Evolutionary conservation across 1,140 invertebrate genomes (phyloP).

Genomic region (Lethrus apterus): DNA sequence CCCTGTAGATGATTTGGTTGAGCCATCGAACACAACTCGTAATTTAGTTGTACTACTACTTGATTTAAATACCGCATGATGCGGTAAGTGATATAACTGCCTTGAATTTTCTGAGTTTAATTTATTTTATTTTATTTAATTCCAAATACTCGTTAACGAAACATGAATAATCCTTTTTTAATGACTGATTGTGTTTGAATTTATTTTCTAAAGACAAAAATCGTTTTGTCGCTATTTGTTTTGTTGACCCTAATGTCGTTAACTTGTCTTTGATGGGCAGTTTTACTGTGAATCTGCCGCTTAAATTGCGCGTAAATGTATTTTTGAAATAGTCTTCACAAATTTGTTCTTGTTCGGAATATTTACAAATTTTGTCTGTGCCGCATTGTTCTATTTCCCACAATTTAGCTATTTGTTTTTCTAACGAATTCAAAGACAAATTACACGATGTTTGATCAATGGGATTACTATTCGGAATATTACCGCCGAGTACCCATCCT

Average conservation of each 20-base stretch:
- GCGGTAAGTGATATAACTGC: conserved; percentile 16
- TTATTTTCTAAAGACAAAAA: conserved; percentile 4
- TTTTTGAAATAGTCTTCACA: conserved; percentile 8
- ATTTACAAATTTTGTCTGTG: not conserved
- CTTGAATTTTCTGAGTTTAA: not conserved
- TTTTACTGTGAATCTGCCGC: conserved; percentile 13
- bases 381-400: conserved; percentile 10
- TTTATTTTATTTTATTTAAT: conserved; percentile 32
- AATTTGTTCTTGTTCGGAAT: conserved; percentile 1
- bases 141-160: conserved; percentile 37
- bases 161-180: conserved; percentile 15
- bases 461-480: too few relatives aligned
- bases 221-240: not conserved
- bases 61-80: conserved; percentile 37
- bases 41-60: conserved; percentile 32
- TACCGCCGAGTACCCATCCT: too few relatives aligned
- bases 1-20: conserved; percentile 23
- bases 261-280: conserved; percentile 4
- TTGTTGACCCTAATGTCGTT: conserved; percentile 5
- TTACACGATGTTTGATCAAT: too few relatives aligned
- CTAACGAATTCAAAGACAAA: too few relatives aligned
- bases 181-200: conserved; percentile 8
- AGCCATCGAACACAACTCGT: conserved; percentile 25
- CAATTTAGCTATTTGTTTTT: too few relatives aligned
- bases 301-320: not conserved